phyloP scores from a whole-genome alignment of 1,140 invertebrate genomes.

The Oncopodura yosiiana region DNA sequence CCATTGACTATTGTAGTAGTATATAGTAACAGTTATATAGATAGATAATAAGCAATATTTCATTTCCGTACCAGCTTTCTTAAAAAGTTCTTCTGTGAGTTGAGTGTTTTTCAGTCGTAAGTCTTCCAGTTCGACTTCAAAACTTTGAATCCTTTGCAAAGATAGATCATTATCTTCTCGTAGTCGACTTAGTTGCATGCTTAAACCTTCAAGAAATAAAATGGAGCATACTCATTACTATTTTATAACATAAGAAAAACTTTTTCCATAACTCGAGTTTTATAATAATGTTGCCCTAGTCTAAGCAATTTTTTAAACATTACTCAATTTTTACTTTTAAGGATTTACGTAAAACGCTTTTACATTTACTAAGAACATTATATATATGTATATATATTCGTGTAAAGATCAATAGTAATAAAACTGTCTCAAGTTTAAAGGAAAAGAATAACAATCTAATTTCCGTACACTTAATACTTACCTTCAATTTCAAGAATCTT shows the following conservation, averaged over 20 bases:
- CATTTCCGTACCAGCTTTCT: constrained; percentile 26
- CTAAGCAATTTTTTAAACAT: no score
- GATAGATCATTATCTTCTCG: constrained; percentile 28
- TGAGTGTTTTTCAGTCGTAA: constrained; percentile 22
- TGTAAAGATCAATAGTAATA: no score
- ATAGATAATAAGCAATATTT: background rate
- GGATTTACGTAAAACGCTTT: no score
- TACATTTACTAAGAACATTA: no score
- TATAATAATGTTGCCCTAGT: no score
- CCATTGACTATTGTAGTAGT: no score
- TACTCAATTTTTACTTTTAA: no score
- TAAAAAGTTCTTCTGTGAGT: constrained; percentile 25
- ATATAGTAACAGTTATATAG: no score
- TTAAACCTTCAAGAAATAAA: constrained; percentile 14
- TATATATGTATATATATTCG: no score
- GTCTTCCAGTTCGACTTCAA: constrained; percentile 20
- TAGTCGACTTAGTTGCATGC: constrained; percentile 23
- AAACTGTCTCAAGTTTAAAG: no score
- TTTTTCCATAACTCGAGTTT: background rate
- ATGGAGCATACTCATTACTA: background rate
- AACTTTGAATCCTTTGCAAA: constrained; percentile 18
- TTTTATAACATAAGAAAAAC: background rate
- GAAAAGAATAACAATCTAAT: no score
- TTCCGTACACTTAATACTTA: constrained; percentile 12
- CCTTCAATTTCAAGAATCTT: constrained; percentile 33